These are phyloP conservation scores for Pasiphila rectangulata DNA, from an alignment of 2,888 invertebrate species.

Conservation along the genomic window DNA sequence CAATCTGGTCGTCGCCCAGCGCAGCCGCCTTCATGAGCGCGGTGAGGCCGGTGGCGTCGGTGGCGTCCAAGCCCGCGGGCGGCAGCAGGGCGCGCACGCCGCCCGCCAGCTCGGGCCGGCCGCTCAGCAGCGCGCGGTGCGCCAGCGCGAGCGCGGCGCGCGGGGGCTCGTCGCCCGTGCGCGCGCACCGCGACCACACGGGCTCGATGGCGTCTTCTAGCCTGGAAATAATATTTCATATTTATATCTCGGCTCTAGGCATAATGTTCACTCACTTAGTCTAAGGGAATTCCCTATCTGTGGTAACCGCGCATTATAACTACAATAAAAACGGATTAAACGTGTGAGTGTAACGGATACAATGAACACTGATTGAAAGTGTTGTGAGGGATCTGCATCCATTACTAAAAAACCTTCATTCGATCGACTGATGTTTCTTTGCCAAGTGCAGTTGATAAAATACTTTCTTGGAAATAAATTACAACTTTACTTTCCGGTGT, in stretches of 20 bases:
- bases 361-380: too few relatives aligned
- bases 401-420: too few relatives aligned
- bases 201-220: slow-evolving; percentile 80
- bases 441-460: too few relatives aligned
- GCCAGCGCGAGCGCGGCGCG: slow-evolving; percentile 87
- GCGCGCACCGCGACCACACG: slow-evolving; percentile 62
- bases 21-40: slow-evolving; percentile 92
- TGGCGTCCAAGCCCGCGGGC: slow-evolving; percentile 85
- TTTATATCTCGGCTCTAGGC: too few relatives aligned
- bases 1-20: slow-evolving; percentile 88
- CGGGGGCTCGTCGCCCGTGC: slow-evolving; percentile 78
- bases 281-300: too few relatives aligned
- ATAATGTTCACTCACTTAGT: neutral
- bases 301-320: too few relatives aligned
- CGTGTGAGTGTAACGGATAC: too few relatives aligned
- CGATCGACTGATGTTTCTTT: too few relatives aligned
- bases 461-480: too few relatives aligned
- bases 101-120: slow-evolving; percentile 87
- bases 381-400: too few relatives aligned
- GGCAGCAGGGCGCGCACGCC: slow-evolving; percentile 88
- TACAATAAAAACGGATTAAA: too few relatives aligned
- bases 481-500: too few relatives aligned
- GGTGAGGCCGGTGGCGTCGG: slow-evolving; percentile 89
- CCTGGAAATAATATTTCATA: slow-evolving; percentile 50
- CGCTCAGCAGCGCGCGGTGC: slow-evolving; percentile 90